phyloP scores from a whole-genome alignment of 2,113 vertebrate genomes.

The Montifringilla adamsi region DNA sequence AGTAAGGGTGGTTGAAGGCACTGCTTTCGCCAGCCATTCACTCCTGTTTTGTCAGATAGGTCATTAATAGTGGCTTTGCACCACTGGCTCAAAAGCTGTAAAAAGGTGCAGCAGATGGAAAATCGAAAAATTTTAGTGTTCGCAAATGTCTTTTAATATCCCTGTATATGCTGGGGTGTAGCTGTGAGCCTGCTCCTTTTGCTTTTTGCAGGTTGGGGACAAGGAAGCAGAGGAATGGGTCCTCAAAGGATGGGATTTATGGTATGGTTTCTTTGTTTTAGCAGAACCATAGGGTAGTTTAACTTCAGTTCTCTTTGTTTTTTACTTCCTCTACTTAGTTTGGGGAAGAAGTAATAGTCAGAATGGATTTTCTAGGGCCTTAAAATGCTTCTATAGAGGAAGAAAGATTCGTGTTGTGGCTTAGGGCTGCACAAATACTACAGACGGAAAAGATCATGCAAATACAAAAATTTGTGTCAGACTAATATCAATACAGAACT shows the following conservation, averaged over 20 bases:
- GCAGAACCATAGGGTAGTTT: not conserved
- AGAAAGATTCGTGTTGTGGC: not conserved
- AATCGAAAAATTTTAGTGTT: not conserved
- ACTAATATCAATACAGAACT: not conserved
- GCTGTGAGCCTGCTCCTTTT: not conserved
- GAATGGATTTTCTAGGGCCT: not conserved
- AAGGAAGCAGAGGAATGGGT: not conserved
- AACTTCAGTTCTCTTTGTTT: not conserved
- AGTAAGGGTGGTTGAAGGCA: not conserved
- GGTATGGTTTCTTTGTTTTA: not conserved
- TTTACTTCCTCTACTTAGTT: not conserved
- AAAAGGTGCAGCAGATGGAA: not conserved
- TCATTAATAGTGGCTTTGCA: not conserved
- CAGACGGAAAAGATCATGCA: not conserved
- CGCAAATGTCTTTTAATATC: not conserved
- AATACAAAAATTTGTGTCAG: not conserved
- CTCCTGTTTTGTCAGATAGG: not conserved
- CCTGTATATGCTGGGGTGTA: rapidly evolving
- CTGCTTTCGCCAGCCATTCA: not conserved
- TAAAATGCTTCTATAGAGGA: not conserved
- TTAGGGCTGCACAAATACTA: not conserved
- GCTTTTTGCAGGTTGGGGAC: not conserved
- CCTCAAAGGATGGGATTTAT: not conserved
- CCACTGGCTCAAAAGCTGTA: not conserved
- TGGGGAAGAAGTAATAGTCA: not conserved